These are phyloP conservation scores for Drosophila kuntzei DNA, from an alignment of 2,888 invertebrate species.

Conservation along the genomic window DNA sequence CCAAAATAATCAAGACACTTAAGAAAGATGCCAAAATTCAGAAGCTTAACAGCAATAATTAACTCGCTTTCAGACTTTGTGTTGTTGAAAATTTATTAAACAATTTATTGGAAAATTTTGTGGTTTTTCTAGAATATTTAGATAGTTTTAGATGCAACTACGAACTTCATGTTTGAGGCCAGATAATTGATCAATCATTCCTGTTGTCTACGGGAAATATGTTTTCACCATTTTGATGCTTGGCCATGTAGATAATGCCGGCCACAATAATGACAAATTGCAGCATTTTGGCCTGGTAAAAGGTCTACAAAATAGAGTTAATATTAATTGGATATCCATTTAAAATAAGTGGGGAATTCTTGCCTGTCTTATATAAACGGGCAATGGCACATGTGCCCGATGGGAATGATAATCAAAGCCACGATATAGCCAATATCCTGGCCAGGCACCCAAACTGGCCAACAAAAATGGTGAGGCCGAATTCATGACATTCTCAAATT, in stretches of 20 bases:
- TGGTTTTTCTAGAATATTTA: neutral
- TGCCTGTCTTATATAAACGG: conserved; percentile 72
- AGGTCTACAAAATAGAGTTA: conserved; percentile 56
- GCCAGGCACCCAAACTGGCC: conserved; percentile 72
- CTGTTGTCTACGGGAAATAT: conserved; percentile 12
- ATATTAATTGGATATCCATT: neutral
- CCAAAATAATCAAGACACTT: conserved; percentile 17
- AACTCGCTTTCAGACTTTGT: neutral
- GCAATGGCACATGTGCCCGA: conserved; percentile 58
- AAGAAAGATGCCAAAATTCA: neutral
- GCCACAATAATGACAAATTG: conserved; percentile 67
- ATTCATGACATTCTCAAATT: conserved; percentile 53
- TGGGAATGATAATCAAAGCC: conserved; percentile 71
- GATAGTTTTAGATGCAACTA: neutral
- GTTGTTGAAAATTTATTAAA: conserved; percentile 22
- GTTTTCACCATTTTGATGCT: conserved; percentile 28
- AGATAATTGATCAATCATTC: neutral
- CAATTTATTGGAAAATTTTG: neutral
- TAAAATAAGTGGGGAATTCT: neutral
- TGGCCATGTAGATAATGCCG: conserved; percentile 59
- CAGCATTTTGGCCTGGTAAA: conserved; percentile 72
- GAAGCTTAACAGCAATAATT: neutral
- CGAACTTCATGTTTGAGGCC: conserved; percentile 5
- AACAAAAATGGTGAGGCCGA: conserved; percentile 64
- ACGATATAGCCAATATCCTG: conserved; percentile 71